These are phyloP conservation scores for Leptocoma aspasia DNA, from an alignment of 2,113 vertebrate genomes.

Conservation along the genomic window DNA sequence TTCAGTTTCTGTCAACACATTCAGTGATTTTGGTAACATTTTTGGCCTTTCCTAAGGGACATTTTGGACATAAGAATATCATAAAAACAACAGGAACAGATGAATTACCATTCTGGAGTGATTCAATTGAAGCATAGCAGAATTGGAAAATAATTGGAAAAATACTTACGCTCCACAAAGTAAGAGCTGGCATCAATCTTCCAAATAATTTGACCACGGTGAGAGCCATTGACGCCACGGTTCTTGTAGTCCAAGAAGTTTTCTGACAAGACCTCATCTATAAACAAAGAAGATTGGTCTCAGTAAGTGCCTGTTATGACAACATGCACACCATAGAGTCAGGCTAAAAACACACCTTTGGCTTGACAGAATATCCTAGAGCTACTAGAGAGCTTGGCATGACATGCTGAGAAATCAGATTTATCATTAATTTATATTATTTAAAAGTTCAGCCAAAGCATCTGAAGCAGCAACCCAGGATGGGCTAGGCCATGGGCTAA, in stretches of 20 bases:
- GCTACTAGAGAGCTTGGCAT: not conserved
- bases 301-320: not conserved
- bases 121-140: not conserved
- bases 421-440: not conserved
- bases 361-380: not conserved
- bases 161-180: constrained; percentile 88
- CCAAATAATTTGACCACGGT: constrained; percentile 95
- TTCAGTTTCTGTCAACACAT: not conserved
- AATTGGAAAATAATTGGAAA: not conserved
- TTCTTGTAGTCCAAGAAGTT: constrained; percentile 99
- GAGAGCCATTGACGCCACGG: constrained; percentile 93
- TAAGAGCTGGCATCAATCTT: constrained; percentile 91
- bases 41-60: not conserved
- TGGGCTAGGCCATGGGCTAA: not conserved
- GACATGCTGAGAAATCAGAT: not conserved
- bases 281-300: not conserved
- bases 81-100: not conserved
- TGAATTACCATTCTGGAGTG: not conserved
- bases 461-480: not conserved
- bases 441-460: accelerated
- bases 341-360: not conserved
- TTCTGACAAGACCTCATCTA: constrained; percentile 92
- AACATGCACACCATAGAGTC: not conserved
- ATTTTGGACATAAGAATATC: not conserved
- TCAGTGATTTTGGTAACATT: not conserved